These are phyloP conservation scores for Coremacera marginata DNA, from an alignment of 2,888 invertebrate species.

Conservation along the genomic window DNA sequence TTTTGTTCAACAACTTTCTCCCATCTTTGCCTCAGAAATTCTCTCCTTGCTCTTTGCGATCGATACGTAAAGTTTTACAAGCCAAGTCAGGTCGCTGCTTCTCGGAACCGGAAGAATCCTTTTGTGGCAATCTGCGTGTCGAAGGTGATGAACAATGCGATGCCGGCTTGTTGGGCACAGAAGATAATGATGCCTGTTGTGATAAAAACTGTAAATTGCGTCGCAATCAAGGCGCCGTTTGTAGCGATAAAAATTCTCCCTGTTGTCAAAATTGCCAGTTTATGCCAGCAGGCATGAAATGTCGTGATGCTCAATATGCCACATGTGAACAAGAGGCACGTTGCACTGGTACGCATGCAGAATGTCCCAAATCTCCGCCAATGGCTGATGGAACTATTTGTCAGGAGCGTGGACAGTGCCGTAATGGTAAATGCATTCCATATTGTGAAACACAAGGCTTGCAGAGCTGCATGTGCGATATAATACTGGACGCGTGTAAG, in stretches of 20 bases:
- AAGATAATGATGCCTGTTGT: constrained; percentile 94
- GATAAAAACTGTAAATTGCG: constrained; percentile 91
- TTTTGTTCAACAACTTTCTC: background rate
- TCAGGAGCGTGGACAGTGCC: constrained; percentile 91
- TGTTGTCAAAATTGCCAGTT: constrained; percentile 94
- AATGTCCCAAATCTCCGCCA: constrained; percentile 88
- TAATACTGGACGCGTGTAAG: constrained; percentile 91
- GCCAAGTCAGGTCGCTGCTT: constrained; percentile 93
- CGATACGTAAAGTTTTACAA: constrained; percentile 91
- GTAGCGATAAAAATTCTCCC: constrained; percentile 97
- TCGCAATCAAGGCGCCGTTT: constrained; percentile 85
- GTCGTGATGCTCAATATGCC: constrained; percentile 90
- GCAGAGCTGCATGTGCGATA: constrained; percentile 97
- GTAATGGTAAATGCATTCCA: constrained; percentile 88
- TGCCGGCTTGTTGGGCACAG: constrained; percentile 91
- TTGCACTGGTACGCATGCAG: constrained; percentile 85
- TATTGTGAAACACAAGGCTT: constrained; percentile 94
- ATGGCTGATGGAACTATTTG: constrained; percentile 79
- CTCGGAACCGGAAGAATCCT: constrained; percentile 94
- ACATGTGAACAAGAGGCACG: constrained; percentile 94
- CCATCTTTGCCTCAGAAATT: constrained; percentile 76
- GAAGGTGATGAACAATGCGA: constrained; percentile 98
- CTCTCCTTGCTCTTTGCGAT: constrained; percentile 93
- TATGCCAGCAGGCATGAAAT: constrained; percentile 85
- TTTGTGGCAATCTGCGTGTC: constrained; percentile 95